Evolutionary conservation across 2,888 invertebrate species (phyloP), one percentile per base, ranked within the genome.

Genomic region (Apodemia hepburni): DNA sequence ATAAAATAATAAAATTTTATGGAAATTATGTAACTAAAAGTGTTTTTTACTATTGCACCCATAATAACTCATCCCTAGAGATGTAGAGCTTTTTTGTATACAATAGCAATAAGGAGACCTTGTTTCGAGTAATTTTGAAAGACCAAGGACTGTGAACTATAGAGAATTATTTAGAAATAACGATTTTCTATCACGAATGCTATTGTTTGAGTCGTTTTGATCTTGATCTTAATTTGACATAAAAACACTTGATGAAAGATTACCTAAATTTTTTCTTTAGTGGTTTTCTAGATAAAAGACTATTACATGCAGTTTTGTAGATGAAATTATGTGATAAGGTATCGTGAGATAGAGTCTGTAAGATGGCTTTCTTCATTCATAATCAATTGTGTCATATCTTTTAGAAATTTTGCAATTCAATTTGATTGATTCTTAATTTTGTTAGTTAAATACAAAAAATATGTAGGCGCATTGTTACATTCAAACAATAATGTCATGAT

Each of bases 1-100:
- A 79, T 89, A 89, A 89, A 89, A 80, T 80, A 77, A 84, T 87
- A 88, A 86, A 87, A 79, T 84, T 79, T 80, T 80, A 80, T 81
- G 74, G 78, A 79, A 81, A 83, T 84, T 81, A 84, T 81, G 81
- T 71, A 71, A 67, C 68, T 66, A 68, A 74, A 82, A 84, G 75
- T 82, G 77, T 63, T 80, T 88, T 87, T 87, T 54, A 27, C 29
- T 27, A 57, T 57, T n/a, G 45, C 45, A 27, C 54, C 54, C 54
- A 57, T 57, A 57, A 57, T 57, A 57, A 57, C 29, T 57, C 54
- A 57, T 54, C 54, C 54, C 54, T 29, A 29, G 27, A 57, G 27
- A 15, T 54, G 54, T 54, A 27, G 51, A 51, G 18, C 18, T 54
- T 27, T n/a, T 27, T 54, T 54, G 54, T 54, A 54, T 27, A 54